These are phyloP conservation scores for Abrostola triplasia DNA, from an alignment of 2,888 invertebrate species.

Conservation along the genomic window DNA sequence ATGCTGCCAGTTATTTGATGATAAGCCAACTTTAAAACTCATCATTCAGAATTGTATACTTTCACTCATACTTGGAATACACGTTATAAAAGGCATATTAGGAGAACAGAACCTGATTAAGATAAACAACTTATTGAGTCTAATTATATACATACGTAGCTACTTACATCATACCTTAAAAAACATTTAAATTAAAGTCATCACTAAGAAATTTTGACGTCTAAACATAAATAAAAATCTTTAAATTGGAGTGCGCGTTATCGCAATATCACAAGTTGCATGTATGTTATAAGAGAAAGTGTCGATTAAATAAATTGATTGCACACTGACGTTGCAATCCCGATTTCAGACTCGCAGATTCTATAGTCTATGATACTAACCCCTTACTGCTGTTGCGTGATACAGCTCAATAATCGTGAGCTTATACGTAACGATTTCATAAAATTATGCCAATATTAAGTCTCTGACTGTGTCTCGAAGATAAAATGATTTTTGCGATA, in stretches of 20 bases:
- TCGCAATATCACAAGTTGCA: constrained; percentile 36
- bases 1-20: no score
- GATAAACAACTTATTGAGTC: no score
- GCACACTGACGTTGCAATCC: constrained; percentile 32
- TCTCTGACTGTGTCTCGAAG: background rate
- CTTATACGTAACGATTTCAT: constrained; percentile 46
- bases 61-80: no score
- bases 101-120: no score
- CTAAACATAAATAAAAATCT: constrained; percentile 5
- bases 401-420: constrained; percentile 13
- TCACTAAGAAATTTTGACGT: background rate
- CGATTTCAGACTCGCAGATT: constrained; percentile 34
- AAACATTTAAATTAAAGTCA: no score
- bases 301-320: constrained; percentile 44
- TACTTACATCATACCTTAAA: no score
- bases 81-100: no score
- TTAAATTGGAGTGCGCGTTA: constrained; percentile 19
- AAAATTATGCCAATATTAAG: constrained; percentile 43
- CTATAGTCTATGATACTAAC: constrained; percentile 17
- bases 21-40: no score
- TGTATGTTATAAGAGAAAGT: constrained; percentile 53
- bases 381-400: constrained; percentile 39
- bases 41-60: no score
- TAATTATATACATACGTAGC: no score
- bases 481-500: constrained; percentile 10